These are phyloP conservation scores for Prolemur simus DNA, from an alignment of 2,113 vertebrate genomes.

Conservation along the genomic window DNA sequence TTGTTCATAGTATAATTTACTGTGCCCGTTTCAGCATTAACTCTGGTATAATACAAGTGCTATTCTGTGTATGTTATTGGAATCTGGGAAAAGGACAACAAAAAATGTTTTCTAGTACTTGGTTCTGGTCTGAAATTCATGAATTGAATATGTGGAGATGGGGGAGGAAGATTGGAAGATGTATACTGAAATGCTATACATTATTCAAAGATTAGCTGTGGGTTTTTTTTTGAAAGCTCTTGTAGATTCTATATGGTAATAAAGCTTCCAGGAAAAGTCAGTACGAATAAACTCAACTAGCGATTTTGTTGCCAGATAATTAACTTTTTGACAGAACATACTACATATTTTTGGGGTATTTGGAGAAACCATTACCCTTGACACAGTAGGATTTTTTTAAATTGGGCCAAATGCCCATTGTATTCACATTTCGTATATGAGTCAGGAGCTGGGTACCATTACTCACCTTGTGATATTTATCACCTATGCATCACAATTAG, in stretches of 20 bases:
- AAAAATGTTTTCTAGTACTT: neutral
- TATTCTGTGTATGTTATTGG: neutral
- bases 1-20: neutral
- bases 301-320: neutral
- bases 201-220: neutral
- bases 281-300: neutral
- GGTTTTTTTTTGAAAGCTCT: neutral
- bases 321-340: slow-evolving; percentile 44
- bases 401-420: neutral
- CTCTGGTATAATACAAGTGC: neutral
- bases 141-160: neutral
- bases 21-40: neutral
- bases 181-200: neutral
- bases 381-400: slow-evolving; percentile 25
- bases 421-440: neutral
- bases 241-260: neutral
- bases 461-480: neutral
- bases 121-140: neutral
- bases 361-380: slow-evolving; percentile 31
- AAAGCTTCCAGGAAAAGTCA: slow-evolving; percentile 29
- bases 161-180: neutral
- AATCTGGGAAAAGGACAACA: neutral
- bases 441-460: neutral
- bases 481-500: neutral
- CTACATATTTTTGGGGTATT: neutral